Conservation (phyloP, 2,888 invertebrate species). For the Homarus gammarus region DNA sequence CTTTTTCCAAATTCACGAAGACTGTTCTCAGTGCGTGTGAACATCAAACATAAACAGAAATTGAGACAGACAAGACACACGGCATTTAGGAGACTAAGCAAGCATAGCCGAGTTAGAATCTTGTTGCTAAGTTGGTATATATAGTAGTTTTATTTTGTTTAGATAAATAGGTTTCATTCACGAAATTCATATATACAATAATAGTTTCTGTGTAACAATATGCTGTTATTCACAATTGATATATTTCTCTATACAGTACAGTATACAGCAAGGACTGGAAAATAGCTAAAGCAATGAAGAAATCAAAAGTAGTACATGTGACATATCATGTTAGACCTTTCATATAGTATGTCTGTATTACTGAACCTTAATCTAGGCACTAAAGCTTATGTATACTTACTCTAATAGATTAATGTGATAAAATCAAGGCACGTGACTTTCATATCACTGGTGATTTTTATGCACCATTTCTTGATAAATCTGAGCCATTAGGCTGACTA, state of each 20-base stretch:
- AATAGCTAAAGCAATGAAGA: conserved; percentile 49
- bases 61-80: conserved; percentile 56
- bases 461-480: conserved; percentile 38
- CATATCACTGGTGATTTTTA: conserved; percentile 24
- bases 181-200: conserved; percentile 65
- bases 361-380: conserved; percentile 55
- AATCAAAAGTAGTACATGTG: conserved; percentile 12
- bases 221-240: conserved; percentile 46
- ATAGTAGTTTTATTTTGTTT: conserved; percentile 29
- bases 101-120: conserved; percentile 44
- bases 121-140: conserved; percentile 16
- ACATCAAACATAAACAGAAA: conserved; percentile 54
- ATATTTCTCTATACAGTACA: conserved; percentile 40
- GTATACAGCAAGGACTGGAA: conserved; percentile 57
- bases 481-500: conserved; percentile 24
- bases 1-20: conserved; percentile 35
- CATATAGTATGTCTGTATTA: conserved; percentile 31
- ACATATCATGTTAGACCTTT: conserved; percentile 34
- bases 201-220: conserved; percentile 35
- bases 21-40: conserved; percentile 38
- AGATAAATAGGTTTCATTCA: conserved; percentile 47
- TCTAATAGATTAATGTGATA: conserved; percentile 55
- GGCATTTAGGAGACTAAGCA: conserved; percentile 53
- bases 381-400: conserved; percentile 67
- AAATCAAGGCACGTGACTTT: conserved; percentile 69